Conservation (phyloP, 1,140 invertebrate genomes). For the Cydia fagiglandana region DNA sequence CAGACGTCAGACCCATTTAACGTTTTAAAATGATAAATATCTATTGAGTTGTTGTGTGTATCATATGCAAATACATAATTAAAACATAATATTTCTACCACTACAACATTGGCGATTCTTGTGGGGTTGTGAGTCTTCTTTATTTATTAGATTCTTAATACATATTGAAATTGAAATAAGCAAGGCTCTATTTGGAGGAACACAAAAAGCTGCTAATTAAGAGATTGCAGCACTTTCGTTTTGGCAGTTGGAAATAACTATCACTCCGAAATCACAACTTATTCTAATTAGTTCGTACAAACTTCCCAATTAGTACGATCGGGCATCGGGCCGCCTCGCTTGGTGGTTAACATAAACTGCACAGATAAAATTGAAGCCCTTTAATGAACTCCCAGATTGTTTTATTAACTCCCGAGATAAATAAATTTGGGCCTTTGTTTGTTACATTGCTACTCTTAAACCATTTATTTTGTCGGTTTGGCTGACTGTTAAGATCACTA, state of each 20-base stretch:
- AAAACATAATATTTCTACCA: too few relatives aligned
- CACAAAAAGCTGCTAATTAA: constrained; percentile 17
- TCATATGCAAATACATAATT: too few relatives aligned
- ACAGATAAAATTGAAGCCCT: constrained; percentile 62
- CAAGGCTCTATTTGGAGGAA: too few relatives aligned
- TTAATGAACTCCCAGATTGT: constrained; percentile 59
- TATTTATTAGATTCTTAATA: too few relatives aligned
- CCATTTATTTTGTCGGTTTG: constrained; percentile 9
- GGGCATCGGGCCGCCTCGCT: constrained; percentile 45
- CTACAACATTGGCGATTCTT: too few relatives aligned
- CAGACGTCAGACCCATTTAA: too few relatives aligned
- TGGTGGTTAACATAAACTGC: constrained; percentile 58
- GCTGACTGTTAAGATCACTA: constrained; percentile 4
- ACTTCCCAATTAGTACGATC: constrained; percentile 59
- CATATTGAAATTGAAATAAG: too few relatives aligned
- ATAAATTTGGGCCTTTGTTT: constrained; percentile 47
- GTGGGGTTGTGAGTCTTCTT: too few relatives aligned
- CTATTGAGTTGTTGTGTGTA: too few relatives aligned
- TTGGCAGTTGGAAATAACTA: constrained; percentile 44
- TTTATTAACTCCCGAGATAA: constrained; percentile 48
- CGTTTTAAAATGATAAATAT: too few relatives aligned
- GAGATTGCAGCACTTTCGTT: constrained; percentile 40
- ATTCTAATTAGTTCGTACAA: constrained; percentile 63
- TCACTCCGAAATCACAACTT: constrained; percentile 44
- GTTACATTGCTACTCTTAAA: constrained; percentile 28